Percentiles rank a stretch among this genome's conserved stretches.
Evolutionary conservation across 2,888 invertebrate species (phyloP).

Genomic region (Drosophila nigricruria): DNA sequence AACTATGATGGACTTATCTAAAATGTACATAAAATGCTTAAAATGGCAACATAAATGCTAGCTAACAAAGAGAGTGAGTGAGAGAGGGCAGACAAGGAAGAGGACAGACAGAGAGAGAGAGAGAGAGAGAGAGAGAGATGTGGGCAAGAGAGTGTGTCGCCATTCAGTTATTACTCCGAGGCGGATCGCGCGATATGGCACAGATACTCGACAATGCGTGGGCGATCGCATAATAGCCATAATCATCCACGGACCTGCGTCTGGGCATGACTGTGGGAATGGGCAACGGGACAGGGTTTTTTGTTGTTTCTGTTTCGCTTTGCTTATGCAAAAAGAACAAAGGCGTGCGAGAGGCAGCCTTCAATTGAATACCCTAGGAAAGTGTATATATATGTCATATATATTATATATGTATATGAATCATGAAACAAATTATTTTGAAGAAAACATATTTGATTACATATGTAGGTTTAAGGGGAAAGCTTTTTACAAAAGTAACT

Average conservation of each 20-base stretch:
- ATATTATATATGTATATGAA: not conserved
- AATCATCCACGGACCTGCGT: slow-evolving; percentile 53
- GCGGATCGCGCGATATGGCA: slow-evolving; percentile 48
- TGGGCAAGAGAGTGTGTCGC: slow-evolving; percentile 17
- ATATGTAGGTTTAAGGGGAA: not conserved
- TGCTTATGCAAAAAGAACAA: slow-evolving; percentile 12
- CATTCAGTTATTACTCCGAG: slow-evolving; percentile 27
- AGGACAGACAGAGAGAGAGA: not conserved
- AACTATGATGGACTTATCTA: slow-evolving; percentile 21
- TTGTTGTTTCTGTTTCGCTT: not conserved
- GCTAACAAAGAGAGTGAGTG: not conserved
- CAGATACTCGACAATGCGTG: slow-evolving; percentile 50
- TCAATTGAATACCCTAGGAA: slow-evolving; percentile 8
- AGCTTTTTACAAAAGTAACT: not conserved
- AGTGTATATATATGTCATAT: not conserved
- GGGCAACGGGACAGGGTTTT: slow-evolving; percentile 20
- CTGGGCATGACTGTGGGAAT: slow-evolving; percentile 27
- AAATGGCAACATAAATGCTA: slow-evolving; percentile 21
- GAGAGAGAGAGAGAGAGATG: not conserved
- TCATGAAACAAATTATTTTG: not conserved
- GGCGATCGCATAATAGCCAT: slow-evolving; percentile 58
- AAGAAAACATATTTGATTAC: not conserved
- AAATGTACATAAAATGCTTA: slow-evolving; percentile 7
- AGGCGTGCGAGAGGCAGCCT: not conserved
- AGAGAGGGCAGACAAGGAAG: too few relatives aligned